Evolutionary conservation across 2,113 vertebrate genomes (phyloP), one percentile per base, ranked within the genome.

Genomic region (Halichoerus grypus): DNA sequence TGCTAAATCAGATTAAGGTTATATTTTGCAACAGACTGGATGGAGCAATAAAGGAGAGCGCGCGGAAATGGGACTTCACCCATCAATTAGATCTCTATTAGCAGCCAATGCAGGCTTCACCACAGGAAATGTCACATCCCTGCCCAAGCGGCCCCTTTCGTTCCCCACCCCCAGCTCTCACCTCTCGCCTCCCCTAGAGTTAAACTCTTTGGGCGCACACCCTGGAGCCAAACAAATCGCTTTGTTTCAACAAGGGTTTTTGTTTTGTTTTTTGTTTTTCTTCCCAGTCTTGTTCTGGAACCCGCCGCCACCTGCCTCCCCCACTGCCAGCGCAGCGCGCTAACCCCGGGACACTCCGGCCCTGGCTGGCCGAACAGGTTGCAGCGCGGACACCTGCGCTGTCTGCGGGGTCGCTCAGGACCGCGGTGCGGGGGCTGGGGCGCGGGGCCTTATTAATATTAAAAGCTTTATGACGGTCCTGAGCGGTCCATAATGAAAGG

Each of bases 11-110:
- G 99, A 99, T 99, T 99, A 99, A 98, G 99, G 99, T 99, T 99
- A 99, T 99, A 99, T 99, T 99, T 99, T 99, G 99, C 99, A 99
- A 99, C 99, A 99, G 99, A 99, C 99, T 99, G 99, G 99, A 98
- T 99, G 99, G 99, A 99, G 99, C 99, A 99, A 99, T 99, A 99
- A 99, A 99, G 99, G 98, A 99, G 99, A 99, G 99, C 99, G 99
- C 99, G 99, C 99, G 99, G 99, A 99, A 99, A 99, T 99, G 99
- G 99, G 99, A 99, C 99, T 99, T 99, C 98, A 98, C 99, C 99
- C 99, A 99, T 99, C 99, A 99, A 99, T 99, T 99, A 99, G 99
- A 99, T 99, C 99, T 99, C 99, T 99, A 99, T 99, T 99, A 99
- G 99, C 99, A 99, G 99, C 99, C 99, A 98, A 99, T 99, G 99